phyloP scores from a whole-genome alignment of 2,888 invertebrate species.

The Spodoptera picta region DNA sequence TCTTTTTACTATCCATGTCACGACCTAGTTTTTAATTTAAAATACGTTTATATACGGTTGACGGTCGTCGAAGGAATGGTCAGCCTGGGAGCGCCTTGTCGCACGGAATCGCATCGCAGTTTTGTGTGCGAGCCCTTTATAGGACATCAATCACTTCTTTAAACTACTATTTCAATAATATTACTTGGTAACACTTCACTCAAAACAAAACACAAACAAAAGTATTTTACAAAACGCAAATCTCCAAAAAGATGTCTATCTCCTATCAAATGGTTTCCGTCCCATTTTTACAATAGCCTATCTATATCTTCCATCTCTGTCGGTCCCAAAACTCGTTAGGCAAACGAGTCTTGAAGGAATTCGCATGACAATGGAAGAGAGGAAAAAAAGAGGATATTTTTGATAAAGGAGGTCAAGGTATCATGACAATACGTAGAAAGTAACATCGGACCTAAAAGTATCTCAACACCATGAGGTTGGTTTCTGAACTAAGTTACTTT shows the following conservation, averaged over 20 bases:
- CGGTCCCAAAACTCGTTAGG: constrained; percentile 43
- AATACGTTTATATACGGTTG: too few relatives aligned
- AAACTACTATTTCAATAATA: too few relatives aligned
- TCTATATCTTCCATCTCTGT: constrained; percentile 46
- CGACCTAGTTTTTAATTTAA: too few relatives aligned
- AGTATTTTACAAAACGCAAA: constrained; percentile 31
- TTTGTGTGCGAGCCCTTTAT: too few relatives aligned
- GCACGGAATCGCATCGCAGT: too few relatives aligned
- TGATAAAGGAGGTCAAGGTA: constrained; percentile 41
- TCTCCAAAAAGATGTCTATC: constrained; percentile 45
- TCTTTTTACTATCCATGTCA: too few relatives aligned
- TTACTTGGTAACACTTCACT: not conserved
- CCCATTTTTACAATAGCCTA: constrained; percentile 41
- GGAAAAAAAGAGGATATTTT: constrained; percentile 33
- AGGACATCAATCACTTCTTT: too few relatives aligned
- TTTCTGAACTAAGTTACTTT: too few relatives aligned
- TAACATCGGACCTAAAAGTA: constrained; percentile 13
- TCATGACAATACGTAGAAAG: not conserved
- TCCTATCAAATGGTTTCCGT: constrained; percentile 28
- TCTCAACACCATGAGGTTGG: too few relatives aligned
- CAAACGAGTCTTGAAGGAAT: constrained; percentile 47
- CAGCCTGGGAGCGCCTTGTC: too few relatives aligned
- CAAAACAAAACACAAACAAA: constrained; percentile 7
- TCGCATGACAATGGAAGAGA: constrained; percentile 40
- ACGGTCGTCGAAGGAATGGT: too few relatives aligned